Conservation (phyloP, 2,888 invertebrate genomes). For the Monopis laevigella region DNA sequence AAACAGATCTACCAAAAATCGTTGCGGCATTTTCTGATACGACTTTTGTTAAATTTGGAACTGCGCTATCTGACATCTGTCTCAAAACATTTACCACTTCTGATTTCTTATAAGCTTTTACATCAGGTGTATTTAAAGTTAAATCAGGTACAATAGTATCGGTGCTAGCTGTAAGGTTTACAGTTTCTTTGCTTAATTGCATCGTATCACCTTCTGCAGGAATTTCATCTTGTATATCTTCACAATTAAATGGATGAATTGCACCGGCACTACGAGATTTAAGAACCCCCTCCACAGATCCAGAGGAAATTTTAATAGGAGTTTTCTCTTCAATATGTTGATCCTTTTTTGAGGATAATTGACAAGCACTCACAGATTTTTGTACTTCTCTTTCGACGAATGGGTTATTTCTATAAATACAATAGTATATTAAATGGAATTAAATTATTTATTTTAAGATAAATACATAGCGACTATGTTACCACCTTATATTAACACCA, state of each 20-base stretch:
- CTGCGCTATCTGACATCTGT: slow-evolving; percentile 39
- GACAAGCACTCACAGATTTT: slow-evolving; percentile 72
- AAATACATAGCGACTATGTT: too few relatives aligned
- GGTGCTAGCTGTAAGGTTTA: slow-evolving; percentile 37
- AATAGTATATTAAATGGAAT: too few relatives aligned
- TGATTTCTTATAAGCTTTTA: slow-evolving; percentile 18
- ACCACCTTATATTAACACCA: slow-evolving; percentile 55
- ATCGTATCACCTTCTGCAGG: slow-evolving; percentile 22
- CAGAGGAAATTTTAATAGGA: slow-evolving; percentile 19
- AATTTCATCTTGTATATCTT: slow-evolving; percentile 16
- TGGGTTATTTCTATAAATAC: slow-evolving; percentile 51
- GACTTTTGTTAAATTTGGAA: slow-evolving; percentile 39
- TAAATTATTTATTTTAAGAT: too few relatives aligned
- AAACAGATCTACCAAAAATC: slow-evolving; percentile 40
- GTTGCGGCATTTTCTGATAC: slow-evolving; percentile 32
- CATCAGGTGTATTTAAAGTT: slow-evolving; percentile 13
- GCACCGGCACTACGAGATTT: slow-evolving; percentile 58
- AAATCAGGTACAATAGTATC: slow-evolving; percentile 43
- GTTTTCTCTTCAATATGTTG: slow-evolving; percentile 37
- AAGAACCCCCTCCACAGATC: slow-evolving; percentile 40
- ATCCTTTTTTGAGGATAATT: slow-evolving; percentile 47
- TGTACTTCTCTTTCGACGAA: slow-evolving; percentile 67
- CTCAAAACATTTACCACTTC: slow-evolving; percentile 24
- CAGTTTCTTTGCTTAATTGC: slow-evolving; percentile 42
- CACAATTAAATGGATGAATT: slow-evolving; percentile 37